Evolutionary conservation across 2,888 invertebrate species (phyloP).

Genomic region (Theretra japonica): DNA sequence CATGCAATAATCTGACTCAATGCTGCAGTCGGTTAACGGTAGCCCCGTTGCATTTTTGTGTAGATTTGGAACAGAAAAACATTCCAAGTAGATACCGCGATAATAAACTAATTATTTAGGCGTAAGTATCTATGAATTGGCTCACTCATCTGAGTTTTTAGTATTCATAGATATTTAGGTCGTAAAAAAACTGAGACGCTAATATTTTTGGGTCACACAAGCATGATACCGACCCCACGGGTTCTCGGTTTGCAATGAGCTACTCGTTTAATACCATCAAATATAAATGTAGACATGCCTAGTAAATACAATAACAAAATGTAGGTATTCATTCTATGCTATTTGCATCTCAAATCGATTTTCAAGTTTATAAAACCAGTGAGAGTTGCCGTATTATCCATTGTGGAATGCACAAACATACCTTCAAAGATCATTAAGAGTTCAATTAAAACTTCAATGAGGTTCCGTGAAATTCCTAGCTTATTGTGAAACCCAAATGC

Average conservation of each 20-base stretch:
- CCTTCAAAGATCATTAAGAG: constrained; percentile 33
- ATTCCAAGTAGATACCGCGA: not conserved
- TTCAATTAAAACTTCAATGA: constrained; percentile 43
- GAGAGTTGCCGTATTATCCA: not conserved
- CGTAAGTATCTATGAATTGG: too few relatives aligned
- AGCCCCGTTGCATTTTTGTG: constrained; percentile 36
- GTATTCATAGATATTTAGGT: too few relatives aligned
- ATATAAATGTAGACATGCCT: too few relatives aligned
- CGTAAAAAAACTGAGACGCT: too few relatives aligned
- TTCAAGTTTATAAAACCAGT: not conserved
- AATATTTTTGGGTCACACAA: too few relatives aligned
- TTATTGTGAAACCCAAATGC: constrained; percentile 41
- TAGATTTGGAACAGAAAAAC: constrained; percentile 20
- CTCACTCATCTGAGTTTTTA: too few relatives aligned
- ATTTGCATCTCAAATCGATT: not conserved
- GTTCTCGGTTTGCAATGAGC: too few relatives aligned
- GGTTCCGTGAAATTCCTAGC: constrained; percentile 47
- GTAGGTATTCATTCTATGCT: not conserved
- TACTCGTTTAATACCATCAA: too few relatives aligned
- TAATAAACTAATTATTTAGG: not conserved
- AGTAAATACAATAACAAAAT: not conserved
- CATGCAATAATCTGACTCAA: constrained; percentile 43
- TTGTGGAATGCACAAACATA: constrained; percentile 22
- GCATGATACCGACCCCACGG: too few relatives aligned
- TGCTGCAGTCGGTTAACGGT: constrained; percentile 39